These are phyloP conservation scores for Cotesia glomerata DNA, from an alignment of 1,140 invertebrate genomes.

Conservation along the genomic window DNA sequence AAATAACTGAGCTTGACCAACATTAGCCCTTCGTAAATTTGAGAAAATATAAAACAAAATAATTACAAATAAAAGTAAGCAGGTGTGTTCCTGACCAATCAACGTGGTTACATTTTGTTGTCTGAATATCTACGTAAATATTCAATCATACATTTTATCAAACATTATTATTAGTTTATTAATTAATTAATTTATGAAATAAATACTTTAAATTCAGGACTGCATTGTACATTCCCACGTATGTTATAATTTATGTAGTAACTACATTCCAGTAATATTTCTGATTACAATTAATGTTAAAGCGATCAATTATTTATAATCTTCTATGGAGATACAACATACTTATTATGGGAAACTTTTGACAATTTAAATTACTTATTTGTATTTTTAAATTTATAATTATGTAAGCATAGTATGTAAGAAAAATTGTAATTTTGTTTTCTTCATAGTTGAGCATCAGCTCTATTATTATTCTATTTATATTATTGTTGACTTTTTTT, in stretches of 20 bases:
- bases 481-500: too few species aligned
- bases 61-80: constrained; percentile 39
- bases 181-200: constrained; percentile 33
- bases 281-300: constrained; percentile 38
- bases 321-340: not conserved
- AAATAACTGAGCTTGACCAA: not conserved
- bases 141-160: too few species aligned
- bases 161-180: not conserved
- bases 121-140: constrained; percentile 23
- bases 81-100: constrained; percentile 59
- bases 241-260: constrained; percentile 47
- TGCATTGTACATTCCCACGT: constrained; percentile 54
- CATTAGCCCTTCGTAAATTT: not conserved
- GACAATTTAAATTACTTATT: too few species aligned
- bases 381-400: not conserved
- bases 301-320: not conserved
- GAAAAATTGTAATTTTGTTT: too few species aligned
- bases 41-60: constrained; percentile 32
- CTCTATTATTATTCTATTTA: too few species aligned
- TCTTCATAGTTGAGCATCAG: too few species aligned
- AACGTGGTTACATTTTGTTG: constrained; percentile 57
- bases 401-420: not conserved
- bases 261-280: constrained; percentile 55
- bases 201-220: constrained; percentile 45
- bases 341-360: not conserved